These are phyloP conservation scores for Zapornia atra DNA, from an alignment of 2,113 vertebrate species.

Conservation along the genomic window DNA sequence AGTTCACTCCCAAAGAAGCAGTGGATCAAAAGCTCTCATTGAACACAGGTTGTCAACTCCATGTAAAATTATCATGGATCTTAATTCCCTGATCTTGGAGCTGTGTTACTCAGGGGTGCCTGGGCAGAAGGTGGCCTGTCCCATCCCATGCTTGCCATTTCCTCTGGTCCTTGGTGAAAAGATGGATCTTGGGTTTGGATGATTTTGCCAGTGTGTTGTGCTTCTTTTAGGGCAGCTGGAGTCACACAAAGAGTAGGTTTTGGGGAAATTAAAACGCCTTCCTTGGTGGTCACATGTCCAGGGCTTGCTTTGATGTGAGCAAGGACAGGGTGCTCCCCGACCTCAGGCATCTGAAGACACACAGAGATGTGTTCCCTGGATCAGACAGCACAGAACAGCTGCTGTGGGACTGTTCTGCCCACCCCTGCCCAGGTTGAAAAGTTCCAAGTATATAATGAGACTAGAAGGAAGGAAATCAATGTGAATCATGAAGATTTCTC, in stretches of 20 bases:
- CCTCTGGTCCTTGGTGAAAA: background rate
- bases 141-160: background rate
- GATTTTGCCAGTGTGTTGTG: background rate
- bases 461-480: background rate
- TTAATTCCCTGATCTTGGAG: background rate
- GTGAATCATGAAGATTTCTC: background rate
- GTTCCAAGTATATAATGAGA: rapidly evolving
- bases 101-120: background rate
- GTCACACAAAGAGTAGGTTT: background rate
- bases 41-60: background rate
- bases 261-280: background rate
- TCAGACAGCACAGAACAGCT: background rate
- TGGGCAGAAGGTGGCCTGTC: background rate
- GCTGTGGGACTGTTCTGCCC: background rate
- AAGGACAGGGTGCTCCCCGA: background rate
- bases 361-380: background rate
- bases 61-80: background rate
- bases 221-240: background rate
- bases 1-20: background rate
- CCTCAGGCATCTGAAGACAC: rapidly evolving
- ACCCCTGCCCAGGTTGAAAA: background rate
- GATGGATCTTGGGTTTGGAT: background rate
- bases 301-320: background rate
- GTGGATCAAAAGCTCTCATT: background rate
- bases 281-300: background rate